Conservation (phyloP, 1,140 invertebrate species). For the Lepidotrigona ventralis region DNA sequence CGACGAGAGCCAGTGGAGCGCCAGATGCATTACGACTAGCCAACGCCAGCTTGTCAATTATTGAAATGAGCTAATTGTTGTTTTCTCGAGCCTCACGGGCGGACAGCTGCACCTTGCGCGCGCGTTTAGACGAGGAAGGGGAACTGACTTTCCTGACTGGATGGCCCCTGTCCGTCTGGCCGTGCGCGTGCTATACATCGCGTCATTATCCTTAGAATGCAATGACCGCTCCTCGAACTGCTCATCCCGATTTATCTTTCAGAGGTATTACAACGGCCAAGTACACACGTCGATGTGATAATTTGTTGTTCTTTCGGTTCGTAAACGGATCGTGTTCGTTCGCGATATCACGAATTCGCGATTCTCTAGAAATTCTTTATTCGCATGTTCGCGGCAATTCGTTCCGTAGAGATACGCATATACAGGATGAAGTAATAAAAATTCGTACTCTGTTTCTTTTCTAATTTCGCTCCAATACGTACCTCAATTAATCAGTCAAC, state of each 20-base stretch:
- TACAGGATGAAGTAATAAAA: neutral
- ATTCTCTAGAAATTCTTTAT: too few relatives aligned
- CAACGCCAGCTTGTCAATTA: constrained; percentile 75
- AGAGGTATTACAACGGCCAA: neutral
- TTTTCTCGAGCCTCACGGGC: constrained; percentile 63
- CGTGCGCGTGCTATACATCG: constrained; percentile 59
- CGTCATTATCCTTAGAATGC: constrained; percentile 56
- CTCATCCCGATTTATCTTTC: constrained; percentile 23
- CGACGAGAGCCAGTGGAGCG: constrained; percentile 38
- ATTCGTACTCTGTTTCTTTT: neutral
- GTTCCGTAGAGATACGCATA: neutral
- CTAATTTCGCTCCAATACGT: neutral
- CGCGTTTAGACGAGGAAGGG: constrained; percentile 13
- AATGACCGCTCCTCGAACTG: constrained; percentile 33
- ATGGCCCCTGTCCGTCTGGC: constrained; percentile 3
- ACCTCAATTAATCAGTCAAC: too few relatives aligned
- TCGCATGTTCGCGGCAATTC: neutral
- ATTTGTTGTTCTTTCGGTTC: constrained; percentile 16
- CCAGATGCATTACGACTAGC: constrained; percentile 74
- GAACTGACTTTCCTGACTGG: neutral
- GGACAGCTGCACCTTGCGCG: constrained; percentile 62
- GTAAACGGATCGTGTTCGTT: neutral
- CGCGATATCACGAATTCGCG: neutral
- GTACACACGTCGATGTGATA: constrained; percentile 4
- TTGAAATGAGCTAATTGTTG: constrained; percentile 80